Percentiles rank a stretch among this genome's conserved stretches.
Conservation (phyloP, 2,113 vertebrate species). For the Bambusicola thoracicus region DNA sequence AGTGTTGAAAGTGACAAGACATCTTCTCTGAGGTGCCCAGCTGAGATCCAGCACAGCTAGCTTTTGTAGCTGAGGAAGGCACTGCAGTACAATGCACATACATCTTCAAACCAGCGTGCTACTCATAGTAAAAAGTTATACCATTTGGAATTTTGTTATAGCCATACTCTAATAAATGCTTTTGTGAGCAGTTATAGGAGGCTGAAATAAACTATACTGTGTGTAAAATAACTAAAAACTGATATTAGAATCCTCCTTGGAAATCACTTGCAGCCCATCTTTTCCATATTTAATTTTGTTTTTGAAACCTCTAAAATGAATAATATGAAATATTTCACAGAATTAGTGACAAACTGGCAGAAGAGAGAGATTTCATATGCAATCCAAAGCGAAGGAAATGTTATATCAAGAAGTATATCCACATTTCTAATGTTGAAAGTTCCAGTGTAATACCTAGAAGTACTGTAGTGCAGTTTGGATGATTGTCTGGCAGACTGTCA, state of each 20-base stretch:
- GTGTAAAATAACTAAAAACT: neutral
- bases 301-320: neutral
- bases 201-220: neutral
- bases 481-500: neutral
- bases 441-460: neutral
- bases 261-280: neutral
- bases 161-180: neutral
- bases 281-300: neutral
- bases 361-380: neutral
- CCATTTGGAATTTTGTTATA: neutral
- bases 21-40: neutral
- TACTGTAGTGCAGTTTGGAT: neutral
- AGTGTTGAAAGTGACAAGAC: neutral
- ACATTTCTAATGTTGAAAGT: neutral
- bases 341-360: neutral
- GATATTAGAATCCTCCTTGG: neutral
- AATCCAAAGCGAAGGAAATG: neutral
- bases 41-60: neutral
- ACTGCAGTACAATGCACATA: neutral
- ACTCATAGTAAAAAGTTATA: neutral
- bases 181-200: neutral
- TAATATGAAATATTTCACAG: neutral
- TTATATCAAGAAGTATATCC: neutral
- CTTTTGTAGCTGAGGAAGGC: neutral
- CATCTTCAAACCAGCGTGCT: neutral